Evolutionary conservation across 1,140 invertebrate species (phyloP).

Genomic region (Orchestia grillus): DNA sequence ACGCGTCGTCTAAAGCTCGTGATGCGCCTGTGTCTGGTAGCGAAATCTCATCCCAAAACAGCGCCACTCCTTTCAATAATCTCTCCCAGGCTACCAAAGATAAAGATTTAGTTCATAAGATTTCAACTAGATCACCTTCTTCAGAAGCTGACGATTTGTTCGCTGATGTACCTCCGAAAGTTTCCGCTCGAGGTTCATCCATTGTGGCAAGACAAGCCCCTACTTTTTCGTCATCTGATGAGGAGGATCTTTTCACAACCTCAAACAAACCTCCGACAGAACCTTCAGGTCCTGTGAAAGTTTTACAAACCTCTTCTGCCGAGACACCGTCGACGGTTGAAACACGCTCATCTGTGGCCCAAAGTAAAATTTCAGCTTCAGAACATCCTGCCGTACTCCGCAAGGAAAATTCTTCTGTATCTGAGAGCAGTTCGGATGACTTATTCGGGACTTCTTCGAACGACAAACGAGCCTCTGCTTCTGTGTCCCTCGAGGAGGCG

Average conservation of each 20-base stretch:
- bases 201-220: background rate
- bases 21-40: background rate
- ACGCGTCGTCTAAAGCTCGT: background rate
- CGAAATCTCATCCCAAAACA: background rate
- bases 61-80: background rate
- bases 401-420: background rate
- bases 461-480: background rate
- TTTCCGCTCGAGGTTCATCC: background rate
- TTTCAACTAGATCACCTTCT: slow-evolving; percentile 3
- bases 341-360: background rate
- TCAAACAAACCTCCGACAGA: background rate
- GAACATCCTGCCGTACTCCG: background rate
- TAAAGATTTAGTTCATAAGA: background rate
- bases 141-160: slow-evolving; percentile 22
- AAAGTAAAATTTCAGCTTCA: background rate
- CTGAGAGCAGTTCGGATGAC: background rate
- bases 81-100: background rate
- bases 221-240: background rate
- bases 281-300: background rate
- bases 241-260: slow-evolving; percentile 10
- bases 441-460: background rate
- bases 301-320: background rate
- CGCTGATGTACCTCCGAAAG: background rate
- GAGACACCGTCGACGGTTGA: background rate
- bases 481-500: background rate